These are phyloP conservation scores for Beroe forskalii DNA, from an alignment of 37 sponge, comb jelly and placozoan genomes.

Conservation along the genomic window DNA sequence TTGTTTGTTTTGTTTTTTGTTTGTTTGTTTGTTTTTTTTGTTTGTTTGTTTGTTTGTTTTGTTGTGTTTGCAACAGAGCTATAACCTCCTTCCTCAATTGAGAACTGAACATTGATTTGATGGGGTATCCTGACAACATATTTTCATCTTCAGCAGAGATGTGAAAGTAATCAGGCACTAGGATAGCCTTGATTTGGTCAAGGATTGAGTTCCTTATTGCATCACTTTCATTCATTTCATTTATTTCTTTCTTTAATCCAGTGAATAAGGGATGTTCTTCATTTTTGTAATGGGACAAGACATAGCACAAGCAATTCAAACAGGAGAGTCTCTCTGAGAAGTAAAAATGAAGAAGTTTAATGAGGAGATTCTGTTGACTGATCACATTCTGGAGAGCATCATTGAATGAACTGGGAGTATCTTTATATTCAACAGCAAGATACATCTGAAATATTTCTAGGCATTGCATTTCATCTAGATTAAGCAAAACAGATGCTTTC, in stretches of 20 bases:
- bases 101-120: not conserved
- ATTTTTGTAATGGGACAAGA: constrained; percentile 44
- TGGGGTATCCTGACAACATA: not conserved
- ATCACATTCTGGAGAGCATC: constrained; percentile 25
- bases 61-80: not conserved
- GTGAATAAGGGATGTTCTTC: constrained; percentile 50
- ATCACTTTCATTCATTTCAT: constrained; percentile 28
- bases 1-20: no score
- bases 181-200: constrained; percentile 15
- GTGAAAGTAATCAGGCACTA: constrained; percentile 36
- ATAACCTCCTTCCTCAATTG: constrained; percentile 14
- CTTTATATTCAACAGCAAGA: constrained; percentile 45
- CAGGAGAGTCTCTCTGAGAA: constrained; percentile 42
- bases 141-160: constrained; percentile 51
- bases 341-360: constrained; percentile 48
- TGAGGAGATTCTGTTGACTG: constrained; percentile 40
- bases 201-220: not conserved
- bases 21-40: no score
- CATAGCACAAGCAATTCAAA: constrained; percentile 26
- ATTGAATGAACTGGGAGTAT: constrained; percentile 48
- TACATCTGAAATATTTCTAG: constrained; percentile 33
- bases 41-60: no score
- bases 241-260: constrained; percentile 15
- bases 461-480: constrained; percentile 60
- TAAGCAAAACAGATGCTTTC: constrained; percentile 45